These are phyloP conservation scores for Eupithecia exiguata DNA, from an alignment of 2,888 invertebrate species.

Conservation along the genomic window DNA sequence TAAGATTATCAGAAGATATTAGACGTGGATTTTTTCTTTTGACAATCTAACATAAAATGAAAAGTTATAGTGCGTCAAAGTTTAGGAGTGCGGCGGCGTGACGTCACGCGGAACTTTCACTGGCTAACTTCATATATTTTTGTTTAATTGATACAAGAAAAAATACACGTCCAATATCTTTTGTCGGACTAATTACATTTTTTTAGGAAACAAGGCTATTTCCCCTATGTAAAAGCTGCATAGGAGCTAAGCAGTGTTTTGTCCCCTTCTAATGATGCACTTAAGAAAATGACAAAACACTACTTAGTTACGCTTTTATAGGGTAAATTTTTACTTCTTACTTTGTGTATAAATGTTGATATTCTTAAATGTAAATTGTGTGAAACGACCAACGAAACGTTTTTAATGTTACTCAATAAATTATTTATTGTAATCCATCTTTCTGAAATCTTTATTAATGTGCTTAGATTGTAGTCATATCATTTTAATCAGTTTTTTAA, in stretches of 20 bases:
- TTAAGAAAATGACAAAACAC: background rate
- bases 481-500: constrained; percentile 4
- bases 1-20: too few relatives aligned
- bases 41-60: too few relatives aligned
- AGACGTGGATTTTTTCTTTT: too few relatives aligned
- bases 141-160: too few relatives aligned
- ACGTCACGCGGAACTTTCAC: too few relatives aligned
- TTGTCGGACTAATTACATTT: too few relatives aligned
- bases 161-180: too few relatives aligned
- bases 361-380: constrained; percentile 33
- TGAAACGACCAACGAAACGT: constrained; percentile 43
- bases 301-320: background rate
- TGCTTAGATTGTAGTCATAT: constrained; percentile 14
- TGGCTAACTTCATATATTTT: too few relatives aligned
- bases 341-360: constrained; percentile 29
- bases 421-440: constrained; percentile 9
- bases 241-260: background rate
- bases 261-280: background rate
- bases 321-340: constrained; percentile 14
- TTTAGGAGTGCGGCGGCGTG: too few relatives aligned
- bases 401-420: constrained; percentile 20
- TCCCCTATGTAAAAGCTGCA: background rate
- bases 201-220: background rate
- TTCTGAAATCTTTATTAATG: constrained; percentile 18
- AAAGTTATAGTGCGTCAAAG: too few relatives aligned